Evolutionary conservation across 2,797 vertebrate genomes (phyloP).

Genomic region (Melanotaenia parkinsoni): DNA sequence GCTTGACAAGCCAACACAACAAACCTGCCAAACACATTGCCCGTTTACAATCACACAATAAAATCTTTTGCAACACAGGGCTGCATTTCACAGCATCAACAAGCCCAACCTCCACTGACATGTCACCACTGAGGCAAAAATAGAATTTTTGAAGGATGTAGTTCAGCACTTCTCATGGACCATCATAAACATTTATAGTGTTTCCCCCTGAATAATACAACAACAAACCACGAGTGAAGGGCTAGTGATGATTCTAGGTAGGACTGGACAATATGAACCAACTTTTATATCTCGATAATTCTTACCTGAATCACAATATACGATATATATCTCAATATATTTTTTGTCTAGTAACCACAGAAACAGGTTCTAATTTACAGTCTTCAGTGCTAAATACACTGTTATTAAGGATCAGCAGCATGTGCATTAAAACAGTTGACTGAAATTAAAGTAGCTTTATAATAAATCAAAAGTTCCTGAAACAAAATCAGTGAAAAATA

Average conservation of each 20-base stretch:
- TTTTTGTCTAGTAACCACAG: no score
- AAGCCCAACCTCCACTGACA: slow-evolving; percentile 23
- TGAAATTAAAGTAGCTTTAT: no score
- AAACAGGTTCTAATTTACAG: no score
- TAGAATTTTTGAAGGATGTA: slow-evolving; percentile 25
- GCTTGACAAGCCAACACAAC: slow-evolving; percentile 31
- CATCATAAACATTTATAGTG: slow-evolving; percentile 36
- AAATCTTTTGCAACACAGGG: slow-evolving; percentile 11
- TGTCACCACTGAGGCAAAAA: slow-evolving; percentile 10
- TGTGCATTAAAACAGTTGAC: no score
- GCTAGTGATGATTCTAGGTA: slow-evolving; percentile 22
- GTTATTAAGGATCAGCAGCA: no score
- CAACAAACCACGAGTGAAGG: slow-evolving; percentile 35
- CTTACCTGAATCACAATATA: no score
- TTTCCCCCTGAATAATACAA: slow-evolving; percentile 63
- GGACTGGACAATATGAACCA: no score
- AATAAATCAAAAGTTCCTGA: no score
- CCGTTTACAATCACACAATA: slow-evolving; percentile 20
- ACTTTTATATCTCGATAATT: no score
- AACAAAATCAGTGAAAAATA: no score
- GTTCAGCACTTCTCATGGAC: slow-evolving; percentile 29
- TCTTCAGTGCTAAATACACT: no score
- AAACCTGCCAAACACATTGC: slow-evolving; percentile 12
- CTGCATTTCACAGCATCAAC: slow-evolving; percentile 15
- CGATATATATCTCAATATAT: no score